Evolutionary conservation across 35 echinoderm and acorn worm genomes (phyloP).

Genomic region (Ophiothrix spiculata): DNA sequence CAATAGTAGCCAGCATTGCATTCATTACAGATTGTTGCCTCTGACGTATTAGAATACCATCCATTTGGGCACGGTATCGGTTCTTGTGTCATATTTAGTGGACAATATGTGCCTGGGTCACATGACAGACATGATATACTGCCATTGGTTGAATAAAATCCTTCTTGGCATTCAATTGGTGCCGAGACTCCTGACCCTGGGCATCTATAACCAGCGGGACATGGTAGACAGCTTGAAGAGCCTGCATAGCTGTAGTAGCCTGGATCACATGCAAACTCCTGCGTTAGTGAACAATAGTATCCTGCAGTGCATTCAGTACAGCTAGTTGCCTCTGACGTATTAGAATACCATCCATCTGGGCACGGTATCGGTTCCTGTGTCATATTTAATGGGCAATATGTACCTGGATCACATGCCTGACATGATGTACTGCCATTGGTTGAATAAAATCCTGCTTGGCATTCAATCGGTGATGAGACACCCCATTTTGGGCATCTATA

Average conservation of each 20-base stretch:
- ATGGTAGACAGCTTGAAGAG: constrained; percentile 44
- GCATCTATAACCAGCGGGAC: constrained; percentile 81
- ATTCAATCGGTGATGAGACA: constrained; percentile 36
- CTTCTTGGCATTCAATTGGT: constrained; percentile 34
- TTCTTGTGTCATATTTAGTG: constrained; percentile 28
- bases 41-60: constrained; percentile 18
- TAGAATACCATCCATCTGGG: constrained; percentile 52
- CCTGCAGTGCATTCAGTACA: constrained; percentile 62
- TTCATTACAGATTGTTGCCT: constrained; percentile 24
- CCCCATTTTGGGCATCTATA: constrained; percentile 82
- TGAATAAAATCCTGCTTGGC: constrained; percentile 52
- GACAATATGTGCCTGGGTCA: constrained; percentile 68
- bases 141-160: constrained; percentile 72
- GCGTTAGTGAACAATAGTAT: constrained; percentile 57
- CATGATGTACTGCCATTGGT: constrained; percentile 53
- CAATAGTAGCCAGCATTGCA: constrained; percentile 70
- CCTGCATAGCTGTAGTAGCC: constrained; percentile 77
- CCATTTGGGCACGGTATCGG: constrained; percentile 57
- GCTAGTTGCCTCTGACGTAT: constrained; percentile 9
- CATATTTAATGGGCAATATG: constrained; percentile 64
- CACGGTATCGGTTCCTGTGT: constrained; percentile 57
- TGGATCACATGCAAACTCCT: constrained; percentile 44
- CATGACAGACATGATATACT: constrained; percentile 63
- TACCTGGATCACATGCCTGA: constrained; percentile 49
- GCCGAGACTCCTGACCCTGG: constrained; percentile 2